Conservation (phyloP, 1,140 invertebrate genomes). For the Pseudoatta argentina region DNA sequence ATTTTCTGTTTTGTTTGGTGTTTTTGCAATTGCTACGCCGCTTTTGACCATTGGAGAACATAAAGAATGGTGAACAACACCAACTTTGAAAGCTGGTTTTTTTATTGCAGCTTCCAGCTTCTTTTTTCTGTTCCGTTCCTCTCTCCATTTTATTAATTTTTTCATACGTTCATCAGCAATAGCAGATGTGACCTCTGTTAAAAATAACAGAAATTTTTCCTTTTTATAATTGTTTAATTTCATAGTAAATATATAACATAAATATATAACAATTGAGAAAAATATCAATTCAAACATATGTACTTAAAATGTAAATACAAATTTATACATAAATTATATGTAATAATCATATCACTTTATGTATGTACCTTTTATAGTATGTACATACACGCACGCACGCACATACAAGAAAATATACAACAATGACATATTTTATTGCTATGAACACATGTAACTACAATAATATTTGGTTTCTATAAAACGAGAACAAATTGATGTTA, state of each 20-base stretch:
- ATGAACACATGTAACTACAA: no score
- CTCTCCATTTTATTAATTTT: slow-evolving; percentile 82
- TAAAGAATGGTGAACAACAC: slow-evolving; percentile 81
- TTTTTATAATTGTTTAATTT: background rate
- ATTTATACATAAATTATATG: background rate
- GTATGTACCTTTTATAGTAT: no score
- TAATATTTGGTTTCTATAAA: no score
- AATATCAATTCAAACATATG: background rate
- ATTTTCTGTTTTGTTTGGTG: slow-evolving; percentile 14
- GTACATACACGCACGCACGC: no score
- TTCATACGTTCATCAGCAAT: slow-evolving; percentile 28
- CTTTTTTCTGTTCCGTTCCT: slow-evolving; percentile 76
- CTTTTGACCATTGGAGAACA: slow-evolving; percentile 76
- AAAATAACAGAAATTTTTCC: background rate
- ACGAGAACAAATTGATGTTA: no score
- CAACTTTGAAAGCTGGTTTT: slow-evolving; percentile 83
- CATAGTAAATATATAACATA: no score
- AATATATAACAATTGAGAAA: background rate
- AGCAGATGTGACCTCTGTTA: background rate
- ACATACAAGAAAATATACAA: no score
- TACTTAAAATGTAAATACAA: background rate
- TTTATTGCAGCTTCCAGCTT: slow-evolving; percentile 74
- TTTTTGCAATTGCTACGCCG: background rate
- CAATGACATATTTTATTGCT: no score
- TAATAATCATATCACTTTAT: background rate